Conservation (phyloP, 2,888 invertebrate species). For the Heliconius aoede region DNA sequence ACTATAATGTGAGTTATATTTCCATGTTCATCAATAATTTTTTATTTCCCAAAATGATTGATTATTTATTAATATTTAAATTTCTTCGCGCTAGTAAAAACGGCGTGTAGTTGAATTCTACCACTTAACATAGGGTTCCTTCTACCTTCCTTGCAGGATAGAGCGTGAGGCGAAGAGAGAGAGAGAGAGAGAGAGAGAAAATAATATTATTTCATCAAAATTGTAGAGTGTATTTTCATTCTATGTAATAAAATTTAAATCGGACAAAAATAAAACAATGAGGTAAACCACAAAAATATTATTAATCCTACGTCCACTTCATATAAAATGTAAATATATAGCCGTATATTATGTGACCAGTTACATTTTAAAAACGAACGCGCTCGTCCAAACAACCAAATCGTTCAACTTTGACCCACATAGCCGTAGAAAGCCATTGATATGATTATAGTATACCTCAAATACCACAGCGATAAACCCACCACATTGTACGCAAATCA, state of each 20-base stretch:
- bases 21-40: too few relatives aligned
- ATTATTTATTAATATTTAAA: too few relatives aligned
- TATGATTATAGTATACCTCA: constrained; percentile 29
- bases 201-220: neutral
- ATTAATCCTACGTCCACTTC: neutral
- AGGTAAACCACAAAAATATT: neutral
- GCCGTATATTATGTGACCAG: neutral
- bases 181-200: too few relatives aligned
- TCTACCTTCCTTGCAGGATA: too few relatives aligned
- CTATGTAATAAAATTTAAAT: neutral
- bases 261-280: neutral
- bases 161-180: too few relatives aligned
- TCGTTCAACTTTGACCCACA: constrained; percentile 44
- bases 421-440: constrained; percentile 33
- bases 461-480: constrained; percentile 35
- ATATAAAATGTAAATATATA: neutral
- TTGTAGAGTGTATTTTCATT: too few relatives aligned
- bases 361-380: constrained; percentile 5
- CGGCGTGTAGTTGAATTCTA: too few relatives aligned
- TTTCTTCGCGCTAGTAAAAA: too few relatives aligned
- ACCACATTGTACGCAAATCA: constrained; percentile 51
- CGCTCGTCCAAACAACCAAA: constrained; percentile 33
- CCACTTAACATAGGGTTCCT: too few relatives aligned
- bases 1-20: too few relatives aligned
- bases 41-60: too few relatives aligned